Evolutionary conservation across 2,797 vertebrate species (phyloP), one percentile per base, ranked within the genome.

Genomic region (Anguilla anguilla): DNA sequence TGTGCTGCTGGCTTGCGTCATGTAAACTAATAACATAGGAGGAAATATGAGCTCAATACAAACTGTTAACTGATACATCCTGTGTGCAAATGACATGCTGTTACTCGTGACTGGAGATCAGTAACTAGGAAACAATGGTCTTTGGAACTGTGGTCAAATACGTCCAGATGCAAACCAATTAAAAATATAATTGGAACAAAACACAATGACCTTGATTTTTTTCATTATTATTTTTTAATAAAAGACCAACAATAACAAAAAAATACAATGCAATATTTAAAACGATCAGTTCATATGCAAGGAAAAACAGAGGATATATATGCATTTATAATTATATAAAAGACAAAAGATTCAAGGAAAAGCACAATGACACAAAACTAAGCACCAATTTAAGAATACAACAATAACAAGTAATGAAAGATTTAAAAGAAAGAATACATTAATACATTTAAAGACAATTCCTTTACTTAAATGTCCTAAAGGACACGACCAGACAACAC

Each of bases 231-330:
- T 43, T 91, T 90, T 95, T 95, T 96, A 96, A 94, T 95, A 92
- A 90, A 95, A 93, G 85, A 91, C 93, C 90, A 92, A 94, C 92
- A 89, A 94, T 95, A 92, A 92, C 91, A 93, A 94, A 95, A 95
- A 90, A 92, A 92, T 94, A 94, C 86, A 95, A 91, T 72, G 84
- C 59, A 93, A 91, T 88, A 94, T 94, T 91, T 92, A 91, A 91
- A 91, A 90, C 91, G 91, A 88, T 84, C 69, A 89, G 19, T 85
- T 85, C 55, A 43, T 85, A 88, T 86, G 93, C 90, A 92, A 93
- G 89, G 79, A 90, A 90, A 92, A 89, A 91, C 39, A 43, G 85
- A 85, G 83, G 83, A 88, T 87, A 88, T 88, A 83, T 84, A 61
- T 87, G 79, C 28, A 82, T 82, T 82, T 82, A 82, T 82, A 82